phyloP scores from a whole-genome alignment of 2,888 invertebrate genomes.

The Leptinotarsa peninsularis region DNA sequence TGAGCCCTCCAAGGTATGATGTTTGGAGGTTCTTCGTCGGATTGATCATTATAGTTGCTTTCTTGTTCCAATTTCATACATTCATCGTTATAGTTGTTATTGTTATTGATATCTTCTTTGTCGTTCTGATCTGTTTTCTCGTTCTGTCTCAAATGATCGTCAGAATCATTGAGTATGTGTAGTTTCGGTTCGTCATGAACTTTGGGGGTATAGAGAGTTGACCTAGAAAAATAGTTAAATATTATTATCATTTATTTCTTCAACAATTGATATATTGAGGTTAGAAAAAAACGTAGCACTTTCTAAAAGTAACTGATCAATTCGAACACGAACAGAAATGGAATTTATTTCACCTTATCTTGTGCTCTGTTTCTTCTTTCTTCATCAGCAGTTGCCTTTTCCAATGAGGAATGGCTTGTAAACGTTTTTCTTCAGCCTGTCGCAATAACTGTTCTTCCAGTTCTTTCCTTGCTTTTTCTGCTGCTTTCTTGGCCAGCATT shows the following conservation, averaged over 20 bases:
- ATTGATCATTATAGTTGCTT: constrained; percentile 55
- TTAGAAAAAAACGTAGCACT: too few species aligned
- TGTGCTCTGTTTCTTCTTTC: constrained; percentile 82
- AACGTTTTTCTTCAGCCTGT: constrained; percentile 86
- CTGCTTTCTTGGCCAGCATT: constrained; percentile 94
- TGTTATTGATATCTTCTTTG: constrained; percentile 52
- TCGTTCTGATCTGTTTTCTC: constrained; percentile 11
- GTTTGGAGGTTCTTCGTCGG: constrained; percentile 69
- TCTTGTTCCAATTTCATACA: constrained; percentile 54
- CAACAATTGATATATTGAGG: background rate
- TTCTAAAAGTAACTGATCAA: too few species aligned
- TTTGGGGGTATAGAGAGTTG: constrained; percentile 79
- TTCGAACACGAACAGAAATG: too few species aligned
- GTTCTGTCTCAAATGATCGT: constrained; percentile 66
- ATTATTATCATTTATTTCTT: background rate
- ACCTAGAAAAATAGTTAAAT: constrained; percentile 64
- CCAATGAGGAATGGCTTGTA: constrained; percentile 93
- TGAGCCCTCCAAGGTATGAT: constrained; percentile 93
- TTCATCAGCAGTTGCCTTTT: constrained; percentile 89
- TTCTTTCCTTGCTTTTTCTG: constrained; percentile 92
- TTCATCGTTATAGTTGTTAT: constrained; percentile 66
- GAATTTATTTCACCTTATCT: constrained; percentile 73
- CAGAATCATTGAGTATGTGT: constrained; percentile 63
- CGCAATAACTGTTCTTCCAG: constrained; percentile 86
- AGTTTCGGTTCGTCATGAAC: constrained; percentile 72